Conservation (phyloP, 2,113 vertebrate species). For the Callaeas wilsoni region DNA sequence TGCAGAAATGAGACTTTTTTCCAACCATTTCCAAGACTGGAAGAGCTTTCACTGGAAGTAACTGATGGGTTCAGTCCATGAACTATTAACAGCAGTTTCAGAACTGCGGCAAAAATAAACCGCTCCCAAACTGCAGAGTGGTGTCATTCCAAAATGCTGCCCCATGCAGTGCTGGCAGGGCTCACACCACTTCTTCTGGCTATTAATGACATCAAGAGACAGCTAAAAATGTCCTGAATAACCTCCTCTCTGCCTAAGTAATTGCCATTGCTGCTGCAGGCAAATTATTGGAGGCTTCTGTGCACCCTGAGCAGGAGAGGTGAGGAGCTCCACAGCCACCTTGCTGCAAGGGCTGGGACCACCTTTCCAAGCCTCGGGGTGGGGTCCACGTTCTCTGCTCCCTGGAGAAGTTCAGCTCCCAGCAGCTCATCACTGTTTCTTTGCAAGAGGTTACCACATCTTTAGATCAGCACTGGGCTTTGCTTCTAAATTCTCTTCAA, state of each 20-base stretch:
- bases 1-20: not conserved
- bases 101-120: not conserved
- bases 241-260: not conserved
- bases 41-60: conserved; percentile 6
- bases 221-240: not conserved
- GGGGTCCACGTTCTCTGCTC: rapidly evolving
- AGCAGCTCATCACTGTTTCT: not conserved
- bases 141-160: not conserved
- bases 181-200: not conserved
- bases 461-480: not conserved
- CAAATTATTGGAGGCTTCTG: not conserved
- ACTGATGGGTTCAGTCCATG: not conserved
- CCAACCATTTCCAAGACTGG: not conserved
- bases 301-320: not conserved
- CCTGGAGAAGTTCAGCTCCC: not conserved
- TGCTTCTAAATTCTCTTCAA: conserved; percentile 15
- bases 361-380: not conserved
- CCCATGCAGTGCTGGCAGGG: conserved; percentile 6
- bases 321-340: not conserved
- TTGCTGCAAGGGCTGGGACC: not conserved
- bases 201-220: not conserved
- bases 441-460: not conserved
- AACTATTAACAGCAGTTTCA: not conserved
- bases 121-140: not conserved
- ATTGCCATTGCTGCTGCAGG: not conserved